Conservation (phyloP, 2,797 vertebrate genomes). For the Falco naumanni region DNA sequence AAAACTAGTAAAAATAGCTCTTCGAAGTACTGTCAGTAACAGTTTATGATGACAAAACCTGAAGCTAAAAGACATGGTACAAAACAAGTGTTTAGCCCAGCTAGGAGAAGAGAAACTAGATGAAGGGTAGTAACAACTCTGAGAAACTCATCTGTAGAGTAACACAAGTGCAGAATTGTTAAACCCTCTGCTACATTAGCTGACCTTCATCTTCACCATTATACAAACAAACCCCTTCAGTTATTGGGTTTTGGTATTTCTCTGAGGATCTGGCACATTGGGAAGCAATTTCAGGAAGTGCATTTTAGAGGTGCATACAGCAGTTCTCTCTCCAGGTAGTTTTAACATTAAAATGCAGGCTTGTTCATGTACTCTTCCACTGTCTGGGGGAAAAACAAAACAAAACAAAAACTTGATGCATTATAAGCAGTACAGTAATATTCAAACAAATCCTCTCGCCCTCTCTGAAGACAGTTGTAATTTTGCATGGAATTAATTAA, state of each 20-base stretch:
- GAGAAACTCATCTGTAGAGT: conserved; percentile 17
- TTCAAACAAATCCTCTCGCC: not conserved
- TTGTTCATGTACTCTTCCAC: conserved; percentile 94
- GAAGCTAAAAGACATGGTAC: conserved; percentile 23
- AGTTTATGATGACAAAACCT: conserved; percentile 27
- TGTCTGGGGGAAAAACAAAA: conserved; percentile 76
- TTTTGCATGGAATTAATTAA: not conserved
- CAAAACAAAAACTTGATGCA: not conserved
- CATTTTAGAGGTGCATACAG: not conserved
- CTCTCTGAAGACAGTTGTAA: not conserved
- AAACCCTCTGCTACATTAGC: conserved; percentile 62
- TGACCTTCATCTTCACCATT: conserved; percentile 70
- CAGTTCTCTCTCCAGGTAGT: conserved; percentile 32
- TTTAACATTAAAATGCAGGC: conserved; percentile 84
- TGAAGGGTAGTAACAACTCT: conserved; percentile 21
- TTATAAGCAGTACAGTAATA: not conserved
- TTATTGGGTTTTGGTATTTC: conserved; percentile 57
- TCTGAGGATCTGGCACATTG: conserved; percentile 34
- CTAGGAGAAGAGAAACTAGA: conserved; percentile 8
- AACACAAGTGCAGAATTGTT: conserved; percentile 51
- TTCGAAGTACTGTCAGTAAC: conserved; percentile 18
- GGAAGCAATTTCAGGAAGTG: conserved; percentile 11
- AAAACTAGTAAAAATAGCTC: conserved; percentile 63
- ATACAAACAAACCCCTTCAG: conserved; percentile 64
- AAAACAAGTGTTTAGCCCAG: conserved; percentile 42